A percentile compares a stretch with the other conserved stretches of the same genome.
These are phyloP conservation scores for Noctua janthina DNA, from an alignment of 2,888 invertebrate genomes.

Conservation along the genomic window DNA sequence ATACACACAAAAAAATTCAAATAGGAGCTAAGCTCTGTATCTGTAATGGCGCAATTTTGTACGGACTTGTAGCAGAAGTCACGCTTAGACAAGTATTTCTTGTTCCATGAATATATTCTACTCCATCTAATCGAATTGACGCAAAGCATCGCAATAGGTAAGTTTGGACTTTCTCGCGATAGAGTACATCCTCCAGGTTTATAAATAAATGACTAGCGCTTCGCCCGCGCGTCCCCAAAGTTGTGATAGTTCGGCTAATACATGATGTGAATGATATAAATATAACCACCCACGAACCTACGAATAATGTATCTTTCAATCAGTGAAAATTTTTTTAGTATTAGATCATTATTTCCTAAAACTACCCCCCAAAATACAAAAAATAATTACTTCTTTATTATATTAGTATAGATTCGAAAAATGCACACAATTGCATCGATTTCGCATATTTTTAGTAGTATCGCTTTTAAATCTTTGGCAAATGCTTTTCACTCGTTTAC, in stretches of 20 bases:
- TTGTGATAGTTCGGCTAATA: too few species aligned
- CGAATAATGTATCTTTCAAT: too few species aligned
- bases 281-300: too few species aligned
- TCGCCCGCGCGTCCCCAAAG: too few species aligned
- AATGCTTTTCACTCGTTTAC: not conserved
- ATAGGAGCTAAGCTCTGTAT: too few species aligned
- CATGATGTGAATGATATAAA: too few species aligned
- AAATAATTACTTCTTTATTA: too few species aligned
- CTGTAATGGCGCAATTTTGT: not conserved
- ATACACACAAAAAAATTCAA: not conserved
- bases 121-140: not conserved
- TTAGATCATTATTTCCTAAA: too few species aligned
- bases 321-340: too few species aligned
- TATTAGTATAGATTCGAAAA: not conserved
- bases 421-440: not conserved
- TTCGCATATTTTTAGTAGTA: not conserved
- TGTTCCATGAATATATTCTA: not conserved
- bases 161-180: not conserved
- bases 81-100: not conserved
- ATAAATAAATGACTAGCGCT: not conserved
- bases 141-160: conserved; percentile 26
- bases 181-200: not conserved
- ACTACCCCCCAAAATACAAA: too few species aligned
- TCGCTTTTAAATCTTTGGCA: conserved; percentile 2
- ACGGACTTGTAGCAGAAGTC: not conserved